A percentile compares a stretch with the other conserved stretches of the same genome.
Evolutionary conservation across 2,113 vertebrate genomes (phyloP).

Genomic region (Ictalurus punctatus): DNA sequence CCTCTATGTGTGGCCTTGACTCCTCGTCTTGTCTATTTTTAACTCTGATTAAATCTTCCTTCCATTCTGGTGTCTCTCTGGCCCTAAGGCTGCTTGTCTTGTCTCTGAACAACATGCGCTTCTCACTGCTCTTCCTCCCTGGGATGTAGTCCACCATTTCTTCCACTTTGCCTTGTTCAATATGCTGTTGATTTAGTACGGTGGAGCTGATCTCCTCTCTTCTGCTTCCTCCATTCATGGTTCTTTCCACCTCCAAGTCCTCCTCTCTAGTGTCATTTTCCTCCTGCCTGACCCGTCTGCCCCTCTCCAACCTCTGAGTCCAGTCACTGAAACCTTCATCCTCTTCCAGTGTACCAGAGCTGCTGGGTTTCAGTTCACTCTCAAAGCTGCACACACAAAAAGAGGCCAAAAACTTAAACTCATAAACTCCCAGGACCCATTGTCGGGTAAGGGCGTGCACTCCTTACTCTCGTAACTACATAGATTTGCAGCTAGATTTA

Average conservation of each 20-base stretch:
- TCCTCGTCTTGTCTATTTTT: slow-evolving; percentile 50
- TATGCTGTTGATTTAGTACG: not conserved
- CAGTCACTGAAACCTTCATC: slow-evolving; percentile 95
- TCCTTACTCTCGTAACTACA: not conserved
- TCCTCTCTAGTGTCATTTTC: slow-evolving; percentile 57
- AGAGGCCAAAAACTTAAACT: not conserved
- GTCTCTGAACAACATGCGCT: slow-evolving; percentile 47
- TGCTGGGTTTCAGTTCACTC: slow-evolving; percentile 66
- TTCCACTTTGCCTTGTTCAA: slow-evolving; percentile 30
- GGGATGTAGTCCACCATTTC: slow-evolving; percentile 41
- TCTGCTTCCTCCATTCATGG: slow-evolving; percentile 41
- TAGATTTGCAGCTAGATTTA: not conserved
- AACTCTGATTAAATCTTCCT: slow-evolving; percentile 46
- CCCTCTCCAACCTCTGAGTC: slow-evolving; percentile 82
- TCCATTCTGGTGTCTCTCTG: slow-evolving; percentile 49
- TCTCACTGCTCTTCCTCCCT: slow-evolving; percentile 52
- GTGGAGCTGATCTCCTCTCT: not conserved
- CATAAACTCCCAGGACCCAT: not conserved
- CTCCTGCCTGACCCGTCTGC: slow-evolving; percentile 64
- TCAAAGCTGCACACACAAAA: slow-evolving; percentile 63
- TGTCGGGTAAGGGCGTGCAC: not conserved
- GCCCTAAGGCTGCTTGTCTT: slow-evolving; percentile 28
- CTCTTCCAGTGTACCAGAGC: slow-evolving; percentile 77
- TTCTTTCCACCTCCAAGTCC: slow-evolving; percentile 48
- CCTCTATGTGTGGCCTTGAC: slow-evolving; percentile 51